Percentiles rank a stretch among this genome's conserved stretches.
phyloP scores from a whole-genome alignment of 2,888 invertebrate species.

The Aspidapion aeneum region DNA sequence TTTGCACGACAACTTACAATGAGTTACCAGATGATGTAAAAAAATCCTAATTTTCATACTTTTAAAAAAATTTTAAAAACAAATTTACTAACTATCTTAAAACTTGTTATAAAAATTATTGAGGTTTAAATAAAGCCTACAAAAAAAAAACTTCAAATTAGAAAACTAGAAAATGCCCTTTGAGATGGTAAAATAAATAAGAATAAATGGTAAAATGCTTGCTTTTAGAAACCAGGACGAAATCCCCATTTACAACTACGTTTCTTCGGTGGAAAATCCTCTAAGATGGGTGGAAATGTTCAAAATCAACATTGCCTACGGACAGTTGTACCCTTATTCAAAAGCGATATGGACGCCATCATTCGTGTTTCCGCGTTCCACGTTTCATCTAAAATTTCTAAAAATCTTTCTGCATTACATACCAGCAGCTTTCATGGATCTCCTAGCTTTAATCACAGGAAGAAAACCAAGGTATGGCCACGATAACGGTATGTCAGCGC shows the following conservation, averaged over 20 bases:
- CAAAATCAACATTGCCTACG: conserved; percentile 50
- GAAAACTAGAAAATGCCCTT: too few species aligned
- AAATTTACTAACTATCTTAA: too few species aligned
- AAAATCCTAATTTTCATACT: too few species aligned
- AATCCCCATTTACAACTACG: conserved; percentile 72
- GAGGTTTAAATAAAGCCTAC: too few species aligned
- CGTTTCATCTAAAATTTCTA: not conserved
- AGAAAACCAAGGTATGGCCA: not conserved
- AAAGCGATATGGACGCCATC: conserved; percentile 51
- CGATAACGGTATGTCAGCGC: not conserved
- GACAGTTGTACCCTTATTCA: conserved; percentile 51
- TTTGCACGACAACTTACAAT: too few species aligned
- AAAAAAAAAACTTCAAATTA: too few species aligned
- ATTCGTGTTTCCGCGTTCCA: not conserved
- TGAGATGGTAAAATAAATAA: too few species aligned
- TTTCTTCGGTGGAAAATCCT: conserved; percentile 74
- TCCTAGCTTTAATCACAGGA: not conserved
- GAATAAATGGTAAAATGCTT: too few species aligned
- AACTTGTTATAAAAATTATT: too few species aligned
- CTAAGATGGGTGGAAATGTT: conserved; percentile 75
- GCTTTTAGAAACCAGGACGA: too few species aligned
- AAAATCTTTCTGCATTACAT: not conserved
- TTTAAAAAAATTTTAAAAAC: too few species aligned
- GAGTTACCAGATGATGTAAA: too few species aligned
- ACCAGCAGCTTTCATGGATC: not conserved